Conservation (phyloP, 2,797 vertebrate genomes). For the Ficedula albicollis region DNA sequence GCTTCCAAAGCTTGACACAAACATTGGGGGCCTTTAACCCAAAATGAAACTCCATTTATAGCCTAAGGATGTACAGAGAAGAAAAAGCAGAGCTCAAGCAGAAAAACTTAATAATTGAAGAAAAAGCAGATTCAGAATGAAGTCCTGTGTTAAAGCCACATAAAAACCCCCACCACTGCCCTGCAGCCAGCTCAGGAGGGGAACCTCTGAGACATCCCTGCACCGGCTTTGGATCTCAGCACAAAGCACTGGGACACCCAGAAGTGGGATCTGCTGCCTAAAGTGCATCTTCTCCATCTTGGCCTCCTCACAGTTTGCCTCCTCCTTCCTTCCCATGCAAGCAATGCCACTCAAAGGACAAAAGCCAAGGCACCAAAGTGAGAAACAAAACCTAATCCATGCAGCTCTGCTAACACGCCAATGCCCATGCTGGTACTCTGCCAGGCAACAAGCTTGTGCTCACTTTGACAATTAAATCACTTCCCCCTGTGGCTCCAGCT, state of each 20-base stretch:
- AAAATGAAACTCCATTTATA: not conserved
- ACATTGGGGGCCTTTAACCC: not conserved
- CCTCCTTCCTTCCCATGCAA: not conserved
- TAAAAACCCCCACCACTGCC: not conserved
- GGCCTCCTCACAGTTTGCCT: not conserved
- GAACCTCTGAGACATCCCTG: fast-evolving
- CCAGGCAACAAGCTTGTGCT: not conserved
- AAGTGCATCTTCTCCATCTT: not conserved
- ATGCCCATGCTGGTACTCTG: fast-evolving
- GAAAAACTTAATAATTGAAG: not conserved
- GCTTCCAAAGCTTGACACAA: not conserved
- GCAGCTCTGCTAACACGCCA: not conserved
- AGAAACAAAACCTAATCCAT: not conserved
- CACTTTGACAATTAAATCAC: not conserved
- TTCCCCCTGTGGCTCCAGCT: not conserved
- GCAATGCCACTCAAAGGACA: not conserved
- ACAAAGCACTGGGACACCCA: fast-evolving
- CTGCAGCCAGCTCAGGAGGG: not conserved
- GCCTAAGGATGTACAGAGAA: not conserved
- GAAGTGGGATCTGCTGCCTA: not conserved
- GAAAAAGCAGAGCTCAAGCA: not conserved
- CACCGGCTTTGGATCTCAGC: fast-evolving
- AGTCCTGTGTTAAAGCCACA: not conserved
- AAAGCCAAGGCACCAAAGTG: not conserved
- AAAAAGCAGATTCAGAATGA: not conserved